phyloP scores from a whole-genome alignment of 2,797 vertebrate genomes.

The Clarias laeviceps region DNA sequence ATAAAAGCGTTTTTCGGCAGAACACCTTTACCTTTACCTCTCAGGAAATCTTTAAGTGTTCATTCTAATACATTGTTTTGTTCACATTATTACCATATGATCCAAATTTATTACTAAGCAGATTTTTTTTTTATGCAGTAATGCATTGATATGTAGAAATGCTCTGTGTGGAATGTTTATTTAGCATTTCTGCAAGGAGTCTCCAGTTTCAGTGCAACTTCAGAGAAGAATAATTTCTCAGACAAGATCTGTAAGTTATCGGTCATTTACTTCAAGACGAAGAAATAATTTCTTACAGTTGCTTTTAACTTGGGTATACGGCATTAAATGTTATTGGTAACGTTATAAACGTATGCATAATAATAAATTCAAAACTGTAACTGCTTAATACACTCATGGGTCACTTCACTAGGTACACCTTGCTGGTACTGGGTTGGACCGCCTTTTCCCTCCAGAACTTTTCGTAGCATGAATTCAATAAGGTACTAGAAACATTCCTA shows the following conservation, averaged over 20 bases:
- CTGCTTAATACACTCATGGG: not conserved
- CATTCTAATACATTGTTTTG: not conserved
- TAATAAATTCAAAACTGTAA: not conserved
- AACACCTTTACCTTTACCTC: not conserved
- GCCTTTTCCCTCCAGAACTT: no score
- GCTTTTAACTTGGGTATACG: not conserved
- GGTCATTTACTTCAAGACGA: not conserved
- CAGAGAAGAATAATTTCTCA: not conserved
- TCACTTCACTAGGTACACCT: no score
- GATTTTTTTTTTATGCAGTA: no score
- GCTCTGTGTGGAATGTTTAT: not conserved
- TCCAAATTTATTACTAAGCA: no score
- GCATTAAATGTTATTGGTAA: not conserved
- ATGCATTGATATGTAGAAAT: not conserved
- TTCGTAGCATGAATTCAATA: no score
- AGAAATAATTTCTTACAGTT: not conserved
- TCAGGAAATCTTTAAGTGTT: not conserved
- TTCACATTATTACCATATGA: no score
- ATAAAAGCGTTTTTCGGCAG: conserved; percentile 3
- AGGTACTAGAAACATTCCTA: no score
- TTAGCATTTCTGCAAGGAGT: not conserved
- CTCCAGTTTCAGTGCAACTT: not conserved
- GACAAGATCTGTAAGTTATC: not conserved
- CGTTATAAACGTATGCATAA: not conserved
- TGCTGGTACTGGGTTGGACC: no score